Conservation (phyloP, 2,113 vertebrate species). For the Ochotona princeps region DNA sequence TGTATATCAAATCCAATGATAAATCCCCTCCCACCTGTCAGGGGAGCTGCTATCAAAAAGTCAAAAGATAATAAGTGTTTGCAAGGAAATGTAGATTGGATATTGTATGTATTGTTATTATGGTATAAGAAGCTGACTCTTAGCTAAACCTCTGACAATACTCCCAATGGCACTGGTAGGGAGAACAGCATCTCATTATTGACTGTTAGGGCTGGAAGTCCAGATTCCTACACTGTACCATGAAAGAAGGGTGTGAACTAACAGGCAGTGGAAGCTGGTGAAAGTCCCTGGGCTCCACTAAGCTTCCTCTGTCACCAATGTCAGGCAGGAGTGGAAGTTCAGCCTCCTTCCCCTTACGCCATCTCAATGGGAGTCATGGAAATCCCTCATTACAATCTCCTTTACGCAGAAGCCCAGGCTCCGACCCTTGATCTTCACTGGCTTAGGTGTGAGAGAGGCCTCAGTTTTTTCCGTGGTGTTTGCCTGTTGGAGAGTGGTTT, state of each 20-base stretch:
- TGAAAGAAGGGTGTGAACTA: not conserved
- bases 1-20: not conserved
- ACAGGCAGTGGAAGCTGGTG: too few species aligned
- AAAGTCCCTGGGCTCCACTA: not conserved
- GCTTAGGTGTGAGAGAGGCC: too few species aligned
- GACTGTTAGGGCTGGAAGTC: not conserved
- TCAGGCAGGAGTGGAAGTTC: too few species aligned
- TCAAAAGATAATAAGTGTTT: not conserved
- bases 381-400: not conserved
- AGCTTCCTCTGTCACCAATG: not conserved
- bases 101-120: not conserved
- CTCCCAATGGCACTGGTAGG: not conserved
- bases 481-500: not conserved
- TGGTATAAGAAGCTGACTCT: not conserved
- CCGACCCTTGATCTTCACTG: not conserved
- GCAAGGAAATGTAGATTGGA: too few species aligned
- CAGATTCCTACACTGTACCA: not conserved
- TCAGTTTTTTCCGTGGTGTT: not conserved
- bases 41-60: not conserved
- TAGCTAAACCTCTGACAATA: not conserved
- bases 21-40: not conserved
- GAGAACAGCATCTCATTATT: not conserved
- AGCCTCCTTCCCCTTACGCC: not conserved
- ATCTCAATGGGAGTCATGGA: rapidly evolving
- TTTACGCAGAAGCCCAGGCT: not conserved